Percentiles rank a stretch among this genome's conserved stretches.
phyloP scores from a whole-genome alignment of 2,888 invertebrate species.

The Myathropa florea region DNA sequence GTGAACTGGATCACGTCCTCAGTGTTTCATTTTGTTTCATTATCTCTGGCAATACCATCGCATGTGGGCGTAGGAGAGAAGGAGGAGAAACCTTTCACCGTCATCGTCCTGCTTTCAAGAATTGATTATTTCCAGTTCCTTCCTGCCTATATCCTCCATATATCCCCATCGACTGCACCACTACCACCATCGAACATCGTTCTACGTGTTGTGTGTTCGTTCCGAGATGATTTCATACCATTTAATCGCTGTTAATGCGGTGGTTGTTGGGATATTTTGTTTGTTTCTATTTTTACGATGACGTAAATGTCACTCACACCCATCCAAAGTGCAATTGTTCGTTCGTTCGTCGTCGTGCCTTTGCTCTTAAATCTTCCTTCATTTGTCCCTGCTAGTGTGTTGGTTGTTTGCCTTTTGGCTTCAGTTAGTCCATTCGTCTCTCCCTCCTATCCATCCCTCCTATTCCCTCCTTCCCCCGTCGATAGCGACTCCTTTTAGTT shows the following conservation, averaged over 20 bases:
- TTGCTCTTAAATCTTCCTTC: neutral
- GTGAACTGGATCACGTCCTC: neutral
- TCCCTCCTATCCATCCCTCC: neutral
- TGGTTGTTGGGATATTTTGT: conserved; percentile 25
- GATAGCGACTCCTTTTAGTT: conserved; percentile 13
- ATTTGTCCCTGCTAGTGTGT: neutral
- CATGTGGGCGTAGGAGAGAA: neutral
- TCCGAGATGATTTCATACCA: conserved; percentile 41
- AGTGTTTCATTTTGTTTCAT: neutral
- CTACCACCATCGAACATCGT: neutral
- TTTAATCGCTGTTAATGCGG: conserved; percentile 41
- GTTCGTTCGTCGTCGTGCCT: neutral
- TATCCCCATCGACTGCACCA: neutral
- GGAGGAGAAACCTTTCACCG: neutral
- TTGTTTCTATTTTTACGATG: conserved; percentile 61
- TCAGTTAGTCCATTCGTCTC: neutral
- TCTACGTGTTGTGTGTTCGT: neutral
- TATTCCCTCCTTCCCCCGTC: neutral
- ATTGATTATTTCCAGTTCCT: conserved; percentile 38
- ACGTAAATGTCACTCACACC: conserved; percentile 62
- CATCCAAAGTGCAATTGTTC: conserved; percentile 53
- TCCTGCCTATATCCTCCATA: neutral
- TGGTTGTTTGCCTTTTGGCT: neutral
- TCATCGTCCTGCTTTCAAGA: conserved; percentile 20
- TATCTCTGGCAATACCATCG: neutral